A percentile compares a stretch with the other conserved stretches of the same genome.
Evolutionary conservation across 1,140 invertebrate species (phyloP).

Genomic region (Paraescarpia echinospica): DNA sequence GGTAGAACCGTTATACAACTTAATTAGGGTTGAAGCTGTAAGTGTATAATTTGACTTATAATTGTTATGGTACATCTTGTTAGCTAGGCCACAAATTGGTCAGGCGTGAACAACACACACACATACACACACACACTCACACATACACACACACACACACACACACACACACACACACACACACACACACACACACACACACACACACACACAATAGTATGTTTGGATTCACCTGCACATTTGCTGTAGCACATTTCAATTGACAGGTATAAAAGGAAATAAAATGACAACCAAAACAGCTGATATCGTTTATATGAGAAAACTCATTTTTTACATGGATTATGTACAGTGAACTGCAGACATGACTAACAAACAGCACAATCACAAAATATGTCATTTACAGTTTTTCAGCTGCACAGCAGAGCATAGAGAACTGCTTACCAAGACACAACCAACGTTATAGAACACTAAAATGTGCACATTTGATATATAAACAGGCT

Average conservation of each 20-base stretch:
- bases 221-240: no score
- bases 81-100: no score
- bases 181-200: no score
- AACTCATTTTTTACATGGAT: background rate
- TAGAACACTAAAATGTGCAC: background rate
- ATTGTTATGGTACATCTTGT: no score
- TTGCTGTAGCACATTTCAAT: background rate
- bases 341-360: background rate
- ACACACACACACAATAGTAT: no score
- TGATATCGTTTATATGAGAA: background rate
- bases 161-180: no score
- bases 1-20: no score
- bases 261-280: background rate
- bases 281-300: background rate
- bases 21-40: no score
- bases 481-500: background rate
- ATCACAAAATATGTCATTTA: background rate
- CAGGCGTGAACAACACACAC: no score
- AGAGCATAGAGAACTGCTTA: background rate
- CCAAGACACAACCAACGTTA: background rate
- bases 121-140: no score
- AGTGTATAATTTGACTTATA: no score
- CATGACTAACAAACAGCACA: background rate
- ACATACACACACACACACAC: no score
- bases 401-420: background rate